A percentile compares a stretch with the other conserved stretches of the same genome.
These are phyloP conservation scores for Triplophysa siluroides DNA, from an alignment of 2,113 vertebrate species.

Conservation along the genomic window DNA sequence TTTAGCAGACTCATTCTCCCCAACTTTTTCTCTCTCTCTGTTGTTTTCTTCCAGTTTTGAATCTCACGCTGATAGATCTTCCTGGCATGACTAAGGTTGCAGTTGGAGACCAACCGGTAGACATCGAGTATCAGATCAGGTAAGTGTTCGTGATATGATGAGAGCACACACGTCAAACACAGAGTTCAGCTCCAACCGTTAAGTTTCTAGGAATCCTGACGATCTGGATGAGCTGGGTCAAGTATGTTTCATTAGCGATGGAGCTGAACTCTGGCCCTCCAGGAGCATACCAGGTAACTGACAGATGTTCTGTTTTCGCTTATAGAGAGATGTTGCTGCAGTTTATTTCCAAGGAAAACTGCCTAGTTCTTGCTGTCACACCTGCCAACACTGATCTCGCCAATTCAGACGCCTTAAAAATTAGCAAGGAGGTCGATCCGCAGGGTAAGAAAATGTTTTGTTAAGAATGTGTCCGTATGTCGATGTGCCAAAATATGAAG, in stretches of 20 bases:
- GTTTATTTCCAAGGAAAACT: constrained; percentile 93
- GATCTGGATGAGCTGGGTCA: too few species aligned
- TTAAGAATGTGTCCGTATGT: too few species aligned
- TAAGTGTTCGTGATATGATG: not conserved
- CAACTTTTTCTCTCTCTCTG: not conserved
- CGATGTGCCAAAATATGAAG: too few species aligned
- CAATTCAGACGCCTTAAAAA: constrained; percentile 93
- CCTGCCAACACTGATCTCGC: constrained; percentile 93
- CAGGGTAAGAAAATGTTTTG: constrained; percentile 75
- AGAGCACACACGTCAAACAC: too few species aligned
- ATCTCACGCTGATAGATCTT: constrained; percentile 58
- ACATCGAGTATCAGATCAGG: constrained; percentile 94
- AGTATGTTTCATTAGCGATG: too few species aligned
- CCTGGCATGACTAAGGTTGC: constrained; percentile 97
- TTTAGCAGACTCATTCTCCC: not conserved
- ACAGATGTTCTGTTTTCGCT: constrained; percentile 2
- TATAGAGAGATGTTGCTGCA: constrained; percentile 87
- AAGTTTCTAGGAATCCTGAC: too few species aligned
- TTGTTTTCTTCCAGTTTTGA: constrained; percentile 31
- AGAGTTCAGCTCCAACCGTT: too few species aligned
- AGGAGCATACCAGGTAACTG: not conserved
- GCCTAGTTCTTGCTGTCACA: constrained; percentile 90
- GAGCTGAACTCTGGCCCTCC: too few species aligned
- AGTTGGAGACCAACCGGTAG: constrained; percentile 89
- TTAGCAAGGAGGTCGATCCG: constrained; percentile 93